Evolutionary conservation across 2,113 vertebrate genomes (phyloP).

Genomic region (Neomonachus schauinslandi): DNA sequence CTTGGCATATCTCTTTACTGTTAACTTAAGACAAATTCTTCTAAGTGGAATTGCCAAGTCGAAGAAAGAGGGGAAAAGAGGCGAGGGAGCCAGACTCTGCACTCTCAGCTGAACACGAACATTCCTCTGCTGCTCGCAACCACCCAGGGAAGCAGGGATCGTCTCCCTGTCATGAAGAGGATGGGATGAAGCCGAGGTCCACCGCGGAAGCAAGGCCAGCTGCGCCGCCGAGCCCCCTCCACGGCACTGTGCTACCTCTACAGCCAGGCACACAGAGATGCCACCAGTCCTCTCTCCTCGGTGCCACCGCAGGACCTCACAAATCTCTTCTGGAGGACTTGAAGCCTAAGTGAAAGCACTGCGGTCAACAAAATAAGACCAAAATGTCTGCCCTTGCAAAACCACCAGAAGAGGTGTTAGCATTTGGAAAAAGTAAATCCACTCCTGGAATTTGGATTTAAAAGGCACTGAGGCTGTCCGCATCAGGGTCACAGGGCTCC

Average conservation of each 20-base stretch:
- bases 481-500: neutral
- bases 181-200: neutral
- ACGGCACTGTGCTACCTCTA: accelerated
- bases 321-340: neutral
- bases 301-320: accelerated
- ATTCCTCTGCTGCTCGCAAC: neutral
- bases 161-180: neutral
- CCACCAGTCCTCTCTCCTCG: accelerated
- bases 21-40: neutral
- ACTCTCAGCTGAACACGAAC: accelerated
- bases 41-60: neutral
- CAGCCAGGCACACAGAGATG: accelerated
- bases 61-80: neutral
- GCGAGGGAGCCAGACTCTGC: accelerated
- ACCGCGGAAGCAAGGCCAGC: neutral
- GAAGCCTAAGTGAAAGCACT: neutral
- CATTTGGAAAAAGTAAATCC: neutral
- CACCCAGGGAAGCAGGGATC: neutral
- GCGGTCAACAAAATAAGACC: neutral
- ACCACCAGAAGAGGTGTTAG: neutral
- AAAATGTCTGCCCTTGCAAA: neutral
- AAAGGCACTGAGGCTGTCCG: neutral
- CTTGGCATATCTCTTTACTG: neutral
- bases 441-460: accelerated
- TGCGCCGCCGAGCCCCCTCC: neutral